Evolutionary conservation across 2,113 vertebrate species (phyloP).

Genomic region (Gasterosteus aculeatus): DNA sequence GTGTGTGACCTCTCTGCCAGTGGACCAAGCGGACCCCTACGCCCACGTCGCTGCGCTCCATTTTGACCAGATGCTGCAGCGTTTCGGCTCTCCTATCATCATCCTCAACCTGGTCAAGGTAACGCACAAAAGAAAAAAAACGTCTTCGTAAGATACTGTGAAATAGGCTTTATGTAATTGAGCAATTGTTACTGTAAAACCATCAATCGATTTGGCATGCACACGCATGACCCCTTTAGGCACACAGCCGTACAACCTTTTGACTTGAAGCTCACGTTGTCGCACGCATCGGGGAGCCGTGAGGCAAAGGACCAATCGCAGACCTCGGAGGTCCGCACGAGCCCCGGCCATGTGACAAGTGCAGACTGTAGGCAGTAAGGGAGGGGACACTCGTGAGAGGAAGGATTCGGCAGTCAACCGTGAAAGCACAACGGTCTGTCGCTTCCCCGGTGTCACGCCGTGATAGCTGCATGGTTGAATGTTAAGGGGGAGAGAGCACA

Average conservation of each 20-base stretch:
- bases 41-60: constrained; percentile 93
- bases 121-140: constrained; percentile 13
- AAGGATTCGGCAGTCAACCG: constrained; percentile 35
- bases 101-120: constrained; percentile 99
- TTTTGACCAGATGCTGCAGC: constrained; percentile 98
- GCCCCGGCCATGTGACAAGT: constrained; percentile 71
- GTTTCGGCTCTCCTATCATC: constrained; percentile 97
- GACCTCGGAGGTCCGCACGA: constrained; percentile 53
- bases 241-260: constrained; percentile 32
- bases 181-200: background rate
- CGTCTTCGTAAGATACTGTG: too few species aligned
- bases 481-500: constrained; percentile 13
- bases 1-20: constrained; percentile 70
- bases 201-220: background rate
- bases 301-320: constrained; percentile 61
- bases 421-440: constrained; percentile 32
- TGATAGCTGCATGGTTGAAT: constrained; percentile 9
- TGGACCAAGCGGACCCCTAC: constrained; percentile 98
- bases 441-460: background rate
- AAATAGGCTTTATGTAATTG: too few species aligned
- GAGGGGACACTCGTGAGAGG: constrained; percentile 37
- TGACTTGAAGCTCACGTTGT: constrained; percentile 71
- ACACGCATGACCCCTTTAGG: constrained; percentile 5
- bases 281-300: constrained; percentile 45
- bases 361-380: constrained; percentile 32